Base-by-base conservation (phyloP, 2,113 vertebrate genomes). In the Sula dactylatra region DNA sequence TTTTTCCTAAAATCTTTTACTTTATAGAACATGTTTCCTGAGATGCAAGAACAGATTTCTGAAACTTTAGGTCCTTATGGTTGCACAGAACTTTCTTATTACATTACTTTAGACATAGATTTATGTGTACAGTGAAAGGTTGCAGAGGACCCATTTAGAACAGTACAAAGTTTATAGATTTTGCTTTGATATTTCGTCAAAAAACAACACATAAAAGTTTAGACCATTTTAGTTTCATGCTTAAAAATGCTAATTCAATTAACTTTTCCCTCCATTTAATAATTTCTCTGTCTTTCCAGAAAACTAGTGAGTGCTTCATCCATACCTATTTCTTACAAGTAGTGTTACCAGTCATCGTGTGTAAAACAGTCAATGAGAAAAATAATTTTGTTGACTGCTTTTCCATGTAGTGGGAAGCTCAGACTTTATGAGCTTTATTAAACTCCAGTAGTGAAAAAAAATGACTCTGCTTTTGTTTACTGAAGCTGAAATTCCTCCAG, bases 121-220 rank as follows among this genome's bases (percentile, higher is more conserved):
- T 69, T 65, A 40, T 26, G 6, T 40, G 5, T 34, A 31, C 12
- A 6, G 11, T 65, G 0, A 0, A 16, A 61, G 9, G 9, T 19
- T 70, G 8, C 32, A 81, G 34, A 65, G 7, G 19, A 49, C 3
- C 4, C 5, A 34, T 50, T 64, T 58, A 52, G 29, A n/a, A 45
- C 27, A 54, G 10, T 25, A 14, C 15, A 88, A 67, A 72, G 13
- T 25, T 55, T 84, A 5, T 47, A 86, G 22, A 50, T 64, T 86
- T 92, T 74, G 11, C 16, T 93, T 86, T 38, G 27, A 58, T 47
- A 27, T n/a, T 83, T 73, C 76, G 4, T 70, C 16, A 86, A 77
- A 29, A 4, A 74, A 26, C 1, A 86, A 49, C 22, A 54, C 1
- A 26, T 0, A 9, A 38, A 42, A 32, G 64, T 88, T 86, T 69